Conservation (phyloP, 2,797 vertebrate genomes). For the Ptychadena robeensis region DNA sequence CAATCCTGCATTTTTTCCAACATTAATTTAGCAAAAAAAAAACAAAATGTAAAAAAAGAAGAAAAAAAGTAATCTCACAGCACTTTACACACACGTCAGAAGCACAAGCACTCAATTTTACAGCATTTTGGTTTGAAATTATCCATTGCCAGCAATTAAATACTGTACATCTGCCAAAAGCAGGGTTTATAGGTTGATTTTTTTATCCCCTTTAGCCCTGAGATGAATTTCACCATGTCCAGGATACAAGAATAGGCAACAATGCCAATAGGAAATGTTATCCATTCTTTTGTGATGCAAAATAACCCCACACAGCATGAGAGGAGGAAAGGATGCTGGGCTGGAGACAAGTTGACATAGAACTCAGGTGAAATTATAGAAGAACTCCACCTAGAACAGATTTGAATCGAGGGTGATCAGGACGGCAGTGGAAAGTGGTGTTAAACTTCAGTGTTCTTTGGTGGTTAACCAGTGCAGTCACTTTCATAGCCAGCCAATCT, state of each 20-base stretch:
- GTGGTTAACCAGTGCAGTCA: no score
- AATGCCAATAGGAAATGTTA: background rate
- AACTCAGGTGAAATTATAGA: no score
- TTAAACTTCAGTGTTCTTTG: no score
- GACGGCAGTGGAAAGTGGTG: background rate
- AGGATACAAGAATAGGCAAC: background rate
- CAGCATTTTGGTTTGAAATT: constrained; percentile 72
- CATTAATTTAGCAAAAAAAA: constrained; percentile 76
- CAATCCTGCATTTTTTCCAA: constrained; percentile 70
- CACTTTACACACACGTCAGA: constrained; percentile 84
- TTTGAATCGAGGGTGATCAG: no score
- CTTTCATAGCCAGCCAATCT: no score
- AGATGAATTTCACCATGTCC: constrained; percentile 6
- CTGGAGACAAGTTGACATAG: background rate
- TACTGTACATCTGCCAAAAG: constrained; percentile 75
- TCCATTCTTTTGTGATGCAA: background rate
- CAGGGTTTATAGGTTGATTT: constrained; percentile 20
- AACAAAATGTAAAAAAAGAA: constrained; percentile 65
- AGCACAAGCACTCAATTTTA: constrained; percentile 84
- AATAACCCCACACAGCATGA: background rate
- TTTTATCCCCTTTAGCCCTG: constrained; percentile 32
- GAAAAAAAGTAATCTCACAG: constrained; percentile 75
- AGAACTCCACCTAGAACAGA: no score
- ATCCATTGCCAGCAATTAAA: constrained; percentile 73
- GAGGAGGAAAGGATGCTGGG: background rate